Base-by-base conservation (phyloP, 1,140 invertebrate genomes). In the Platyscapa corneri region DNA sequence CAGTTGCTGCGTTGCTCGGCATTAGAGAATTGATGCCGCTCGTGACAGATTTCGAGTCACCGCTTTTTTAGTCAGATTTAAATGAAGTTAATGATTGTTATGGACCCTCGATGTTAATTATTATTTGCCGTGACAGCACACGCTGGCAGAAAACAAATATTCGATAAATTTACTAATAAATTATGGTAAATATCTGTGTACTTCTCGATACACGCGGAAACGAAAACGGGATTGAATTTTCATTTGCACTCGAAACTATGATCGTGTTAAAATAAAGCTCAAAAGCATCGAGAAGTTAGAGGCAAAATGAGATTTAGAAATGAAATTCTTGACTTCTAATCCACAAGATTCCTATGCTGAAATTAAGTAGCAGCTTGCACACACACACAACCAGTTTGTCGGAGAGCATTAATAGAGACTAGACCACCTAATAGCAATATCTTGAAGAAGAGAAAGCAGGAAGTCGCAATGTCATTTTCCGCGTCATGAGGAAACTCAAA, bases 301-400 rank as follows among this genome's bases (percentile, higher is more conserved):
- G 42, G 74, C n/a, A 27, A 65, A 82, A 34, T 20, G 53, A 30
- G 53, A 12, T 30, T 27, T 27, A 37, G 90, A 89, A 89, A 92
- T 91, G 89, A 91, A 91, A 92, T 92, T 92, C 89, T 89, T 88
- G 86, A 88, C 87, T 89, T 90, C 88, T 89, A 88, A 90, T 88
- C 88, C 86, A 82, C 88, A 87, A 74, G 3, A 8, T 46, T 23
- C 37, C 87, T 87, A 76, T 74, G 79, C 82, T 20, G 67, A 87
- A 83, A 88, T 86, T 86, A 86, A 85, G 86, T 82, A 87, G 37
- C n/a, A n/a, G n/a, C 8, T 14, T 70, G 56, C 83, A 80, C 79
- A 80, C 78, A 83, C 89, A 85, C 88, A 88, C 86, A 86, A 89
- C 89, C 91, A 92, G 92, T 92, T 91, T 90, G 90, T 92, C 90